These are phyloP conservation scores for Podocnemis expansa DNA, from an alignment of 2,113 vertebrate genomes.

Conservation along the genomic window DNA sequence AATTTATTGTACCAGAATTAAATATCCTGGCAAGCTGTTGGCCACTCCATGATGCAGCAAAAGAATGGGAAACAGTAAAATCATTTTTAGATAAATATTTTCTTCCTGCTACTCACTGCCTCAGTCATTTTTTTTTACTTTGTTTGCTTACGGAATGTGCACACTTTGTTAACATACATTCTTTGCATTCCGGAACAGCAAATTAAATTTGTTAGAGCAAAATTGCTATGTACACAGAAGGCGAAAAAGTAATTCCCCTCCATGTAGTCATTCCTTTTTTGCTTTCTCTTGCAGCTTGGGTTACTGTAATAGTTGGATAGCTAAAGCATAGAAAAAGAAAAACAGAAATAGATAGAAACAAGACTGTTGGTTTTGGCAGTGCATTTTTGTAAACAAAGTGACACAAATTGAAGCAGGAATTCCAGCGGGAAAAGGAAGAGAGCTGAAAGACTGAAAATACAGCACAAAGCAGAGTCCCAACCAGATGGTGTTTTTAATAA, in stretches of 20 bases:
- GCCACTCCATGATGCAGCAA: background rate
- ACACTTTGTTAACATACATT: conserved; percentile 47
- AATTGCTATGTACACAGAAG: conserved; percentile 42
- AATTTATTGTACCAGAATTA: conserved; percentile 58
- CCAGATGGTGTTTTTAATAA: conserved; percentile 83
- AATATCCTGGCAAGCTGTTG: conserved; percentile 42
- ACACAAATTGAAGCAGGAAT: conserved; percentile 72
- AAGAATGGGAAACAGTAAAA: conserved; percentile 20
- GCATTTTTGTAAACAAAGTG: conserved; percentile 71
- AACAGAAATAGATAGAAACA: conserved; percentile 1
- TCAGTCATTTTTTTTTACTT: conserved; percentile 38
- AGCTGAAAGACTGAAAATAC: conserved; percentile 53
- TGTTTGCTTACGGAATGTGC: conserved; percentile 22
- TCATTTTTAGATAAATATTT: conserved; percentile 54
- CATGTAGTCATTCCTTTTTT: conserved; percentile 35
- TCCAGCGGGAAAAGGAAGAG: conserved; percentile 57
- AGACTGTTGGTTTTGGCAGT: conserved; percentile 48
- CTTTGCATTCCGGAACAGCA: conserved; percentile 63
- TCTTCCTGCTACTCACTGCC: conserved; percentile 14
- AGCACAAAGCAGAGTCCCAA: conserved; percentile 57
- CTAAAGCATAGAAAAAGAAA: background rate
- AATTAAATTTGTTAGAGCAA: conserved; percentile 65
- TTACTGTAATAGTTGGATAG: conserved; percentile 47
- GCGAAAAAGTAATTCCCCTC: conserved; percentile 28
- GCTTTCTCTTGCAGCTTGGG: conserved; percentile 26